A percentile compares a stretch with the other conserved stretches of the same genome.
phyloP scores from a whole-genome alignment of 2,888 invertebrate species.

The Lochmaea capreae region DNA sequence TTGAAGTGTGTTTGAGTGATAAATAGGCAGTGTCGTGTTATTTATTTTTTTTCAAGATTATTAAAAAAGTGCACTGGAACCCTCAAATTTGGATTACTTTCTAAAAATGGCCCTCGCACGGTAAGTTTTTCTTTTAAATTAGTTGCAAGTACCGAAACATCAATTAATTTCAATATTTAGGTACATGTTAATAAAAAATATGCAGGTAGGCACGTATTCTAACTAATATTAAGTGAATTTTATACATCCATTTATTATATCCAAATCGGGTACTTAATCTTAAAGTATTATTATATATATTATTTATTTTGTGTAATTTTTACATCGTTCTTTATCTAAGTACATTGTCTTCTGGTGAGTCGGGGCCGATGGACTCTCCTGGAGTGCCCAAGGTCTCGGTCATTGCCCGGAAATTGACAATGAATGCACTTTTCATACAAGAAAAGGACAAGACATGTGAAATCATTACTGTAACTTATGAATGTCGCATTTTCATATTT shows the following conservation, averaged over 20 bases:
- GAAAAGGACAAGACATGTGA: slow-evolving; percentile 10
- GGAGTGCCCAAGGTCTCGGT: slow-evolving; percentile 56
- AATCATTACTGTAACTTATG: background rate
- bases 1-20: slow-evolving; percentile 33
- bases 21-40: slow-evolving; percentile 25
- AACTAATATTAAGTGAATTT: background rate
- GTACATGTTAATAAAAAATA: background rate
- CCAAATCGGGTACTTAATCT: no score
- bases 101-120: slow-evolving; percentile 54
- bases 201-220: background rate
- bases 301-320: slow-evolving; percentile 22
- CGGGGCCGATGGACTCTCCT: slow-evolving; percentile 55
- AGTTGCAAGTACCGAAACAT: background rate
- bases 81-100: slow-evolving; percentile 50
- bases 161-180: background rate
- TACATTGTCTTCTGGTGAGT: slow-evolving; percentile 50
- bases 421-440: slow-evolving; percentile 40
- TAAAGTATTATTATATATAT: slow-evolving; percentile 9
- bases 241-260: background rate
- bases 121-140: slow-evolving; percentile 41
- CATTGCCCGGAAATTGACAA: slow-evolving; percentile 54
- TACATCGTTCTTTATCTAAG: slow-evolving; percentile 33
- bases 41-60: slow-evolving; percentile 20
- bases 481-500: background rate
- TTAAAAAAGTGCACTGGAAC: slow-evolving; percentile 30